Evolutionary conservation across 2,888 invertebrate genomes (phyloP).

Genomic region (Lasioglossum marginatum): DNA sequence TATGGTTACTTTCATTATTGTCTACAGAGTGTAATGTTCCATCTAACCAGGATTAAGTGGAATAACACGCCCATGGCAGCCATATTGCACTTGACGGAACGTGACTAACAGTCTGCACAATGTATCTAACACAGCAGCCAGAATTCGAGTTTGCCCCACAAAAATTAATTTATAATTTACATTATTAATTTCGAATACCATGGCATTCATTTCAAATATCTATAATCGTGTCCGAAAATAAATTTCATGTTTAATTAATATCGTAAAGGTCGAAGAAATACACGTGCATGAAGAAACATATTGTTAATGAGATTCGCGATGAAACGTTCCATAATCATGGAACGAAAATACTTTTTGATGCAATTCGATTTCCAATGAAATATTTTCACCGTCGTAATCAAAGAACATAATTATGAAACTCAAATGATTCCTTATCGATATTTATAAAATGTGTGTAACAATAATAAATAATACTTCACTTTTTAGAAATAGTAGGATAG

Average conservation of each 20-base stretch:
- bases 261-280: not conserved
- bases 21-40: conserved; percentile 25
- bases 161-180: not conserved
- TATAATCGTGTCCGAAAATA: not conserved
- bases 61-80: conserved; percentile 19
- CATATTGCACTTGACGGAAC: conserved; percentile 11
- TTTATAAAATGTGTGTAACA: not conserved
- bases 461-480: not conserved
- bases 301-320: not conserved
- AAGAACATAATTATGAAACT: not conserved
- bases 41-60: conserved; percentile 32
- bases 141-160: conserved; percentile 12
- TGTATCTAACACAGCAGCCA: not conserved
- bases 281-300: too few species aligned
- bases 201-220: not conserved
- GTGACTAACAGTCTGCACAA: conserved; percentile 35
- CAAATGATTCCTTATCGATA: too few species aligned
- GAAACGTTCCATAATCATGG: not conserved
- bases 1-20: conserved; percentile 50
- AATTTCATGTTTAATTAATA: not conserved
- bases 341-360: not conserved
- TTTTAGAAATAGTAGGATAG: not conserved
- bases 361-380: not conserved
- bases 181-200: not conserved
- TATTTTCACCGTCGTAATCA: not conserved